A percentile compares a stretch with the other conserved stretches of the same genome.
phyloP scores from a whole-genome alignment of 1,140 invertebrate species.

The Ostrea edulis region DNA sequence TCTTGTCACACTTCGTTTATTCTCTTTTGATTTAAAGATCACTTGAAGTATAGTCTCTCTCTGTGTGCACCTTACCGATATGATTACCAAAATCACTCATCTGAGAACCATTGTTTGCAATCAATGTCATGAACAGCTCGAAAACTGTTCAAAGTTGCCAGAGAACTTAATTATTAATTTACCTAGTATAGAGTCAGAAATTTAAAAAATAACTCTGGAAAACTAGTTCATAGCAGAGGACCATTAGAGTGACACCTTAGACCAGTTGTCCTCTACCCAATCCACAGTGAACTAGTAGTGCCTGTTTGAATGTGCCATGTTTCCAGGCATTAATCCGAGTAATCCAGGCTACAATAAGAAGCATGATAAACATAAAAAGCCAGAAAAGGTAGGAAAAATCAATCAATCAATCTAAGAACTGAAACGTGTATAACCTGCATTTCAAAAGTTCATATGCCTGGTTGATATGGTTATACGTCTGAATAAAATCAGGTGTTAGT shows the following conservation, averaged over 20 bases:
- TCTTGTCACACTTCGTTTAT: background rate
- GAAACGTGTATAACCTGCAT: too few relatives aligned
- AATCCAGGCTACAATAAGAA: background rate
- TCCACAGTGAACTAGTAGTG: too few relatives aligned
- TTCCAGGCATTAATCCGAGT: background rate
- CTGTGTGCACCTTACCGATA: background rate
- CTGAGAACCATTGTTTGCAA: conserved; percentile 7
- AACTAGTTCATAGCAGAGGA: background rate
- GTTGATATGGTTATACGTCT: too few relatives aligned
- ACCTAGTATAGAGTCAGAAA: background rate
- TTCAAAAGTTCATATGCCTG: too few relatives aligned
- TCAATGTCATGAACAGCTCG: background rate
- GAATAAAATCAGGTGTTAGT: too few relatives aligned
- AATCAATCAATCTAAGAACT: background rate
- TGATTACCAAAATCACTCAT: conserved; percentile 22
- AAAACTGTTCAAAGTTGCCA: conserved; percentile 21
- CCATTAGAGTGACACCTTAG: background rate
- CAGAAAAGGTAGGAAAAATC: background rate
- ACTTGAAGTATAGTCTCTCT: background rate
- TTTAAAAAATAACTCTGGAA: background rate
- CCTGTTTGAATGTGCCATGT: background rate
- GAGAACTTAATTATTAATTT: conserved; percentile 23
- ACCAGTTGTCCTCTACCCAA: too few relatives aligned
- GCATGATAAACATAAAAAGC: background rate
- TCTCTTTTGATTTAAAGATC: conserved; percentile 1